phyloP scores from a whole-genome alignment of 2,113 vertebrate genomes.

The Plotosus lineatus region DNA sequence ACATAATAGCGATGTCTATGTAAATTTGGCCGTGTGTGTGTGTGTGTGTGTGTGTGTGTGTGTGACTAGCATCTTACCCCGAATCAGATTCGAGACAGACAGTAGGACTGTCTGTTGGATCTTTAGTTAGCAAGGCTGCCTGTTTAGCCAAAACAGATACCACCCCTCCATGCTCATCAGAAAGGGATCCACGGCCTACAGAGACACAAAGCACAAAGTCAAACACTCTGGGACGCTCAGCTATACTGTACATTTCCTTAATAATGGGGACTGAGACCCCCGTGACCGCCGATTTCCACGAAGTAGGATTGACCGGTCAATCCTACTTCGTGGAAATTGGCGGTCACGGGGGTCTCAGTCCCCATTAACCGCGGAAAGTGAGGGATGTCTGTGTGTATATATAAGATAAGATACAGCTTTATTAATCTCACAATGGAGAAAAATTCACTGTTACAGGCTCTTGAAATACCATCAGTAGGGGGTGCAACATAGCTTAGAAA shows the following conservation, averaged over 20 bases:
- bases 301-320: no score
- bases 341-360: no score
- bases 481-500: no score
- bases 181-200: conserved; percentile 88
- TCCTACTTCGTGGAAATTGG: no score
- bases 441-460: no score
- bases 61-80: conserved; percentile 76
- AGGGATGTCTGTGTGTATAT: no score
- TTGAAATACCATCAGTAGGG: no score
- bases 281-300: no score
- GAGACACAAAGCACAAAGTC: not conserved
- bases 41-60: not conserved
- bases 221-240: not conserved
- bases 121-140: conserved; percentile 84
- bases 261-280: no score
- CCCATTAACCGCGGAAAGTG: no score
- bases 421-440: no score
- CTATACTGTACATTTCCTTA: not conserved
- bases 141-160: conserved; percentile 91
- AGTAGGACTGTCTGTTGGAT: conserved; percentile 88
- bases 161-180: conserved; percentile 91
- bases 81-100: conserved; percentile 93
- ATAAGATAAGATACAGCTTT: no score
- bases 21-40: not conserved
- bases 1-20: not conserved